Base-by-base conservation (phyloP, 2,797 vertebrate species). In the Okamejei kenojei region DNA sequence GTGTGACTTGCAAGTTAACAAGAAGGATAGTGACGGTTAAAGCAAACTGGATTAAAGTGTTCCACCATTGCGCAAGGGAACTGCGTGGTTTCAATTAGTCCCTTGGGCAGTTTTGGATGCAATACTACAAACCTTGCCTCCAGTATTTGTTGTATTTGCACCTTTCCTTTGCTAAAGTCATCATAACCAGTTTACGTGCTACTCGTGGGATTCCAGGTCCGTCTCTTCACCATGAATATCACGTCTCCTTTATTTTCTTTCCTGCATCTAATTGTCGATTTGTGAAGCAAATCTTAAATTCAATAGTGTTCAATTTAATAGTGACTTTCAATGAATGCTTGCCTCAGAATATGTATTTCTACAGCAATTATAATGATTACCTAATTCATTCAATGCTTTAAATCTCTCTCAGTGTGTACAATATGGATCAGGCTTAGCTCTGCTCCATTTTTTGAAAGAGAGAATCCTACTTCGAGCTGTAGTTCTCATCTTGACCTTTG, bases 381-480 rank as follows among this genome's bases (percentile, higher is more conserved):
- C 61, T 68, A 68, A n/a, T n/a, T 68, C 63, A 88, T 88, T 88
- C 84, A 68, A n/a, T 65, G 13, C 29, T 65, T 15, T 29, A 86
- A 68, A n/a, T 68, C 61, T 68, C 82, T 61, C 29, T 68, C 7
- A 21, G 15, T 68, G 10, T n/a, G 35, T 7, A 88, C 7, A 65
- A 88, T 68, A 88, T 65, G 63, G 61, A 78, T 79, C 78, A 68
- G 84, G 68, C 65, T 88, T 17, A 88, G 61, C 68, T 88, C 61
- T 88, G 84, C 45, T 26, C 45, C 38, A 88, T 45, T 68, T 88
- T 68, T n/a, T 19, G n/a, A 19, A 88, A 17, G 68, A 8, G n/a
- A 88, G 54, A 65, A 21, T 21, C 3, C n/a, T 35, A 63, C 61
- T n/a, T 65, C 15, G 9, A 88, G 84, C 84, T 68, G n/a, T 17